These are phyloP conservation scores for Clarias fuscus DNA, from an alignment of 2,797 vertebrate genomes.

Conservation along the genomic window DNA sequence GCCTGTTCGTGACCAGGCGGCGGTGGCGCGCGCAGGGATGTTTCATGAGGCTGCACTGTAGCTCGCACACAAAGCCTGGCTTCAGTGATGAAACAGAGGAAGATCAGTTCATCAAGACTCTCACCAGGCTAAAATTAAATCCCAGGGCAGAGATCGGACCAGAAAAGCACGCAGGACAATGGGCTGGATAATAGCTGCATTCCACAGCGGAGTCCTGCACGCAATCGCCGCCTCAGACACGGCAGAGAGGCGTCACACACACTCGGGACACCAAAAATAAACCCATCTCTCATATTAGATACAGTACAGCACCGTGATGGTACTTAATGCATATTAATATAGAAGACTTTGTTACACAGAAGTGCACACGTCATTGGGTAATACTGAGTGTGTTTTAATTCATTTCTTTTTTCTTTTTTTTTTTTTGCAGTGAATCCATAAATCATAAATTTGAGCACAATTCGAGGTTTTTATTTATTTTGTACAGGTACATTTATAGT, in stretches of 20 bases:
- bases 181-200: conserved; percentile 68
- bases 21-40: conserved; percentile 65
- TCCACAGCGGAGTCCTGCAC: conserved; percentile 53
- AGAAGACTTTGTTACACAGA: not conserved
- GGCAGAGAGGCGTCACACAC: not conserved
- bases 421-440: too few relatives aligned
- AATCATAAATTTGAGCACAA: too few relatives aligned
- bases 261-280: not conserved
- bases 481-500: too few relatives aligned
- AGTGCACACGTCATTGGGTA: too few relatives aligned
- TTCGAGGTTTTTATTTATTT: too few relatives aligned
- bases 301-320: not conserved
- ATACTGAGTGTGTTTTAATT: too few relatives aligned
- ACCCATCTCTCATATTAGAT: not conserved
- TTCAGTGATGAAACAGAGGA: conserved; percentile 70
- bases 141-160: conserved; percentile 56
- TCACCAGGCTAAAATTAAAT: conserved; percentile 75
- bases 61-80: conserved; percentile 65
- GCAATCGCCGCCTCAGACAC: conserved; percentile 40
- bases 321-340: not conserved
- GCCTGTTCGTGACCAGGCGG: conserved; percentile 68
- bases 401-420: too few relatives aligned
- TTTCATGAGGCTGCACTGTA: conserved; percentile 68
- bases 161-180: conserved; percentile 49
- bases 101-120: conserved; percentile 72